Conservation (phyloP, 2,113 vertebrate genomes). For the human region GRCh38 chr1:197949501-197950000, state of each 20-base stretch:
- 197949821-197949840: not conserved
- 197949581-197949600: not conserved
- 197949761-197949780: not conserved
- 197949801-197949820: not conserved
- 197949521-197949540: not conserved
- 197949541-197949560: not conserved
- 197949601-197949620: not conserved
- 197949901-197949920: no score
- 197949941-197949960: no score
- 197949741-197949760: not conserved
- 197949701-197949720: not conserved
- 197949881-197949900: not conserved
- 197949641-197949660: not conserved
- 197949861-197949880: not conserved
- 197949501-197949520: not conserved
- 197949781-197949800: not conserved
- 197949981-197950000: no score
- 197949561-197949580: not conserved
- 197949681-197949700: not conserved
- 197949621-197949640: not conserved
- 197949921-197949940: no score
- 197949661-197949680: accelerated
- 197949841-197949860: not conserved
- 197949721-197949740: not conserved
- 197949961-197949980: no score